Evolutionary conservation across 2,113 vertebrate genomes (phyloP).

Genomic region (Gorsachius goisagi): DNA sequence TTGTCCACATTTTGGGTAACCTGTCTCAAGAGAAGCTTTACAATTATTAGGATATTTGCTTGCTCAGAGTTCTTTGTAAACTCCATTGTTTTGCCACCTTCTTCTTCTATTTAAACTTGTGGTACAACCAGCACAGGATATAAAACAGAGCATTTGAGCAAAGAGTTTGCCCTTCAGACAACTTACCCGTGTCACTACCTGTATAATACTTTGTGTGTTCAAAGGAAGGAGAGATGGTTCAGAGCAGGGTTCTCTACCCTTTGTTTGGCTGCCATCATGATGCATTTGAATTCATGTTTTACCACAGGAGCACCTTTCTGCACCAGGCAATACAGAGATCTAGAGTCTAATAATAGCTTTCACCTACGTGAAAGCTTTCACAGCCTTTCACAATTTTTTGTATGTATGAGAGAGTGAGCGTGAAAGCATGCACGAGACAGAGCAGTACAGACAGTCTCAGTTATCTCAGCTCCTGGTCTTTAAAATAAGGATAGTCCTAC

Average conservation of each 20-base stretch:
- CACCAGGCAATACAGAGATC: neutral
- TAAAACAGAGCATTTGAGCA: neutral
- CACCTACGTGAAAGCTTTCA: neutral
- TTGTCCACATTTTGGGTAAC: neutral
- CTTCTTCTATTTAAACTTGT: neutral
- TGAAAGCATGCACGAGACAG: too few species aligned
- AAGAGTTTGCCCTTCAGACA: neutral
- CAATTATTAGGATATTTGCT: neutral
- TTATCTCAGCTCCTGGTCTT: neutral
- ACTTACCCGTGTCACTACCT: neutral
- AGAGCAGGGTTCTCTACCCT: neutral
- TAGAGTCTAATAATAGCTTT: neutral
- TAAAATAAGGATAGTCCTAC: neutral
- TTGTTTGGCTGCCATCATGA: neutral
- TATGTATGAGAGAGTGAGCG: too few species aligned
- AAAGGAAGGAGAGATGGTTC: neutral
- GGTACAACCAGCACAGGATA: neutral
- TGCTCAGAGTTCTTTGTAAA: neutral
- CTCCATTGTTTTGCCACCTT: neutral
- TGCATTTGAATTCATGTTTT: neutral
- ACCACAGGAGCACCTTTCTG: neutral
- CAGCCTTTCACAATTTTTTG: neutral
- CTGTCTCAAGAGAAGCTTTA: neutral
- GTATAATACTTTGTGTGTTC: neutral
- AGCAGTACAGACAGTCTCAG: fast-evolving